phyloP scores from a whole-genome alignment of 2,888 invertebrate species.

The Ceramica pisi region DNA sequence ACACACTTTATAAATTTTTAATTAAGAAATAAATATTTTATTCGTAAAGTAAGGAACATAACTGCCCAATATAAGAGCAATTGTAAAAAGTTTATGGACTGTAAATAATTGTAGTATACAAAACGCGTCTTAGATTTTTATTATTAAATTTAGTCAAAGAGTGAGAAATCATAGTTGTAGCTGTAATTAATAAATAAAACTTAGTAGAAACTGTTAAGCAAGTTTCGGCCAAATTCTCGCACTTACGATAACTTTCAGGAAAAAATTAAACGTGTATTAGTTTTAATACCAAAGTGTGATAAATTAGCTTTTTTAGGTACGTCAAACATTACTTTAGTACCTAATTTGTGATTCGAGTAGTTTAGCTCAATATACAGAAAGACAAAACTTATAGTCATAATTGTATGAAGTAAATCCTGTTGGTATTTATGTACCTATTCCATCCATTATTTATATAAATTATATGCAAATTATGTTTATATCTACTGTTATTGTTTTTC shows the following conservation, averaged over 20 bases:
- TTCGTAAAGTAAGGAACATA: constrained; percentile 21
- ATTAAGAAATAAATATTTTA: constrained; percentile 26
- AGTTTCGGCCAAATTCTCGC: constrained; percentile 61
- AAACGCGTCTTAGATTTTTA: constrained; percentile 11
- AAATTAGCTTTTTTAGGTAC: constrained; percentile 72
- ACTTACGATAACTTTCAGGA: constrained; percentile 50
- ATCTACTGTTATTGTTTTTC: constrained; percentile 22
- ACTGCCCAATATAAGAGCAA: constrained; percentile 44
- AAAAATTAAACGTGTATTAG: constrained; percentile 60
- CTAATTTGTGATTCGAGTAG: constrained; percentile 64
- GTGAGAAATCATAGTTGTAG: constrained; percentile 71
- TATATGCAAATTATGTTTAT: constrained; percentile 7
- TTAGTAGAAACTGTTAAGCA: constrained; percentile 43
- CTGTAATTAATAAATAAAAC: constrained; percentile 37
- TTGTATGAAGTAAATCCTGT: constrained; percentile 54
- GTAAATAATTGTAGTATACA: constrained; percentile 39
- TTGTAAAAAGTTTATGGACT: constrained; percentile 46
- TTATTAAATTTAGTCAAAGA: constrained; percentile 68
- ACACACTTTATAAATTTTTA: constrained; percentile 28
- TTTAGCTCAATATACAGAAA: constrained; percentile 76
- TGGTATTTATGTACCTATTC: constrained; percentile 65
- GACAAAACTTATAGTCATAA: constrained; percentile 66
- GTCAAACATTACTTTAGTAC: constrained; percentile 58
- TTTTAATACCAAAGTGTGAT: constrained; percentile 76
- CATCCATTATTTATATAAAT: constrained; percentile 64